These are phyloP conservation scores for Hemistola chrysoprasaria DNA, from an alignment of 2,888 invertebrate genomes.

Conservation along the genomic window DNA sequence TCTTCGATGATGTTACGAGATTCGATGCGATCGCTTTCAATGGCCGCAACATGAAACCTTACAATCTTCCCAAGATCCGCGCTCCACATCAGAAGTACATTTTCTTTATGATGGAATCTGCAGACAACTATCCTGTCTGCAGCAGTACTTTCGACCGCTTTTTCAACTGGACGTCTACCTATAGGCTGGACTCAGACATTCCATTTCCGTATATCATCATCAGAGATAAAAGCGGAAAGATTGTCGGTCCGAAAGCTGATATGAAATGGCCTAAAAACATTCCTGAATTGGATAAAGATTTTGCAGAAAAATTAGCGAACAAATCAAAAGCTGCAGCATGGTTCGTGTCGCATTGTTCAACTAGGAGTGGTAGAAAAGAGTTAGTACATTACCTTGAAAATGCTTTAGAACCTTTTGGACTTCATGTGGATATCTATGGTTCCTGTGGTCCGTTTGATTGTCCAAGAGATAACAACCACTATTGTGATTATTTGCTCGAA, in stretches of 20 bases:
- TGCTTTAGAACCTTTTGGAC: conserved; percentile 40
- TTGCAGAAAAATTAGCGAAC: conserved; percentile 40
- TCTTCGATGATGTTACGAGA: conserved; percentile 47
- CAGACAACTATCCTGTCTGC: conserved; percentile 63
- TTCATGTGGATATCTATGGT: conserved; percentile 79
- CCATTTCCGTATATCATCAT: conserved; percentile 57
- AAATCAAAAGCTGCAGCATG: conserved; percentile 69
- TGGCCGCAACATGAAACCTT: conserved; percentile 46
- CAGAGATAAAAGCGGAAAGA: conserved; percentile 43
- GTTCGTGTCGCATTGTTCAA: conserved; percentile 66
- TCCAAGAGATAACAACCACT: conserved; percentile 35
- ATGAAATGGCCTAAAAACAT: conserved; percentile 44
- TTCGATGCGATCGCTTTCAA: conserved; percentile 67
- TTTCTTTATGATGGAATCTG: conserved; percentile 65
- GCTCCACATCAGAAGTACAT: conserved; percentile 62
- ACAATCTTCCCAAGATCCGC: conserved; percentile 45
- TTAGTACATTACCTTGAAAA: conserved; percentile 45
- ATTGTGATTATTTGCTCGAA: conserved; percentile 60
- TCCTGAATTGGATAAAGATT: conserved; percentile 35
- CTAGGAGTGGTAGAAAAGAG: conserved; percentile 47
- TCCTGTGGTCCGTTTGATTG: conserved; percentile 68
- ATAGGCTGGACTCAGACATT: conserved; percentile 66
- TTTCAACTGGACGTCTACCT: conserved; percentile 73
- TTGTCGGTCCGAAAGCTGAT: conserved; percentile 54
- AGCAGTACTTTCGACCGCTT: conserved; percentile 50